Conservation (phyloP, 2,113 vertebrate species). For the Ondatra zibethicus region DNA sequence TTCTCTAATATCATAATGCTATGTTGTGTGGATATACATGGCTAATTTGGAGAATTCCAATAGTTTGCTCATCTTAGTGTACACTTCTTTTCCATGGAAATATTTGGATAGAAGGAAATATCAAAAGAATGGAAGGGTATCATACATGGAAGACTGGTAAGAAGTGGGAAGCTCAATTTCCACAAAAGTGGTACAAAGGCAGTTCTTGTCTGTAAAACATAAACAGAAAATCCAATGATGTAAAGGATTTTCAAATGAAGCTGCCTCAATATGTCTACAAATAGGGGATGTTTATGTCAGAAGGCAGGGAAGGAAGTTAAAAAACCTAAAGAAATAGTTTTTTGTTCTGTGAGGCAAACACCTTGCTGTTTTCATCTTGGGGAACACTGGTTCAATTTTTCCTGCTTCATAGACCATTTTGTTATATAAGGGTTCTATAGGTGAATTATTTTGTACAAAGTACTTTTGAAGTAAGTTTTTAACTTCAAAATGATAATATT, state of each 20-base stretch:
- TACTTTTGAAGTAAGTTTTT: conserved; percentile 5
- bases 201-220: background rate
- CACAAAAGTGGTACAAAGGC: background rate
- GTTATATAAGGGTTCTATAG: background rate
- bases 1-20: background rate
- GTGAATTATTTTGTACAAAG: conserved; percentile 9
- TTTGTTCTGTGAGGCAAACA: conserved; percentile 11
- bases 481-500: conserved; percentile 14
- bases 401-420: background rate
- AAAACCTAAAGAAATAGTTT: background rate
- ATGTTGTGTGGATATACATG: background rate
- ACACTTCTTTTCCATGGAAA: background rate
- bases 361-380: background rate
- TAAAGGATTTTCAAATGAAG: conserved; percentile 45
- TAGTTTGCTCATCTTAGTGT: background rate
- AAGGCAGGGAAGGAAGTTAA: background rate
- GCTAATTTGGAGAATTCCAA: background rate
- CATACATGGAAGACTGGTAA: background rate
- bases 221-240: conserved; percentile 9
- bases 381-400: conserved; percentile 5
- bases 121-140: background rate
- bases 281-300: background rate
- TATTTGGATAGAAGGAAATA: background rate
- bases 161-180: background rate
- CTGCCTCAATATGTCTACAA: conserved; percentile 47